Percentiles rank a stretch among this genome's conserved stretches.
phyloP scores from a whole-genome alignment of 2,797 vertebrate species.

The Peromyscus aztecus region DNA sequence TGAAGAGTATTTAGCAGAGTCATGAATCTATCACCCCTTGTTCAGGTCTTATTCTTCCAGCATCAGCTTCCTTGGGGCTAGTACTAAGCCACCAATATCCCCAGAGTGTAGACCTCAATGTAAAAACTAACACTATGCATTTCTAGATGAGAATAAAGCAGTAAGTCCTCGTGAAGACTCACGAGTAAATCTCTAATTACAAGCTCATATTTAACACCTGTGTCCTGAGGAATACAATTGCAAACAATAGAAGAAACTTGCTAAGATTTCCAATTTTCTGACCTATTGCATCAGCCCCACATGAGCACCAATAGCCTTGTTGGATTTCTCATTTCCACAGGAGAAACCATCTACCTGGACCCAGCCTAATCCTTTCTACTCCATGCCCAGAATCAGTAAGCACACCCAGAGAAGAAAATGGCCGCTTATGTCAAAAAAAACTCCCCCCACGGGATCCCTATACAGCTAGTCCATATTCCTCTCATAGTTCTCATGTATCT shows the following conservation, averaged over 20 bases:
- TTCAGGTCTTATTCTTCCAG: constrained; percentile 36
- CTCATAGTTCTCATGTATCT: neutral
- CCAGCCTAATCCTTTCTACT: neutral
- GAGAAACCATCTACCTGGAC: neutral
- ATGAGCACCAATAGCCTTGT: neutral
- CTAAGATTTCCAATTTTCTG: constrained; percentile 13
- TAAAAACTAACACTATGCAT: constrained; percentile 28
- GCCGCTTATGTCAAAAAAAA: neutral
- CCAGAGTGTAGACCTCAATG: constrained; percentile 1
- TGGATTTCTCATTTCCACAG: constrained; percentile 16
- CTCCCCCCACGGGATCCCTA: neutral
- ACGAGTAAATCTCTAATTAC: constrained; percentile 16
- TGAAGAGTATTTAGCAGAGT: neutral
- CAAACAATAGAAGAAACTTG: neutral
- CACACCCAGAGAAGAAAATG: neutral
- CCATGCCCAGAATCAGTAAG: constrained; percentile 9
- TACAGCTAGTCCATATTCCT: neutral
- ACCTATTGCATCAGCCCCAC: neutral
- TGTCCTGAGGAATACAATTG: neutral
- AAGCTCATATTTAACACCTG: constrained; percentile 28
- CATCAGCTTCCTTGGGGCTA: neutral
- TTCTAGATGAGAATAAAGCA: constrained; percentile 46
- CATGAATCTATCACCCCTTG: neutral
- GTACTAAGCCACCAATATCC: neutral
- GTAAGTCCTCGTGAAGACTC: neutral